Percentiles rank a stretch among this genome's conserved stretches.
phyloP scores from a whole-genome alignment of 2,113 vertebrate genomes.

The Tachycineta bicolor region DNA sequence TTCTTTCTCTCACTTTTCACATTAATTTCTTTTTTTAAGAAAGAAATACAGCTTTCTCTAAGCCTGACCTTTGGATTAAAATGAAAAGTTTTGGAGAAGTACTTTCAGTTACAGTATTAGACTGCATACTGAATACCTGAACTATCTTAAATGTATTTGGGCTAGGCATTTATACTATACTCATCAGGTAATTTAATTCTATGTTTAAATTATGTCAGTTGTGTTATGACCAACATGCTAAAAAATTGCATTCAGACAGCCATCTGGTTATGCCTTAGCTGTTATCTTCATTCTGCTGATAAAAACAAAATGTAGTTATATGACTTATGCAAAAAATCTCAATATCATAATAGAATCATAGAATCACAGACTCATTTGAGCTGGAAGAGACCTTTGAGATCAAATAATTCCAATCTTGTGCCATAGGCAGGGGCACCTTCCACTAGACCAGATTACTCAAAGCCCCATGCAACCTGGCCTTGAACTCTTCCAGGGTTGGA shows the following conservation, averaged over 20 bases:
- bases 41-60: neutral
- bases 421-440: neutral
- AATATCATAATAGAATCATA: neutral
- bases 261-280: neutral
- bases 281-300: neutral
- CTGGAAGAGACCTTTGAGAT: neutral
- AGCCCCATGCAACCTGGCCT: neutral
- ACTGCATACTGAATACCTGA: neutral
- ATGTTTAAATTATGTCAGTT: neutral
- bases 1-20: neutral
- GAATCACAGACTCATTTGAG: neutral
- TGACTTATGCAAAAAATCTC: neutral
- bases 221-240: neutral
- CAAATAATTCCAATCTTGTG: rapidly evolving
- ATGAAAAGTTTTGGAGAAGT: neutral
- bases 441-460: neutral
- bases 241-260: neutral
- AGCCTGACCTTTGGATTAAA: neutral
- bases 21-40: neutral
- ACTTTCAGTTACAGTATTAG: neutral
- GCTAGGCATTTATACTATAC: neutral
- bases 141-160: neutral
- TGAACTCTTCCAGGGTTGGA: neutral
- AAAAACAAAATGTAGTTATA: neutral
- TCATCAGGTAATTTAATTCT: neutral